Evolutionary conservation across 2,113 vertebrate species (phyloP), one percentile per base, ranked within the genome.

Genomic region (Micromys minutus): DNA sequence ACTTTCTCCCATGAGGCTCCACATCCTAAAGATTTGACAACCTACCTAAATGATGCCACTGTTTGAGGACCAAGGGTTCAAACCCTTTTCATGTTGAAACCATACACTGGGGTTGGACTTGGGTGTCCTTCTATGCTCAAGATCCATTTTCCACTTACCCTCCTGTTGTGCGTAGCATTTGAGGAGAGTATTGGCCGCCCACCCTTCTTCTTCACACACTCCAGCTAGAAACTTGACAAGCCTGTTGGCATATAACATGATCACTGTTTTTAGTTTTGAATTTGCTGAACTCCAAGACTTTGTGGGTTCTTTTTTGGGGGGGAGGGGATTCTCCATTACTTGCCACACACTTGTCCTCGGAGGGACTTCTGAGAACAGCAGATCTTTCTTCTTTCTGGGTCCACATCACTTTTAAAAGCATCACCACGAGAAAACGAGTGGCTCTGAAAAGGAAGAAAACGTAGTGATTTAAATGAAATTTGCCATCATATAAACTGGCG

Each of bases 271-370:
- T n/a, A 36, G 3, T 36, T 67, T 52, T 42, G 36, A 63, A 15
- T 15, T n/a, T n/a, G 10, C 2, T 29, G 13, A 52, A 0, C 10
- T 50, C 42, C 57, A 8, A 42, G 83, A 21, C 24, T 13, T 19
- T 16, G 1, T 26, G 0, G 79, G 8, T 6, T 13, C 57, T 83
- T 24, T 6, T n/a, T n/a, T n/a, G n/a, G n/a, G n/a, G n/a, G n/a
- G n/a, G n/a, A n/a, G n/a, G n/a, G 2, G 21, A 0, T 47, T 81
- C 10, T 59, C 29, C 9, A 17, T n/a, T 67, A 26, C 0, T 7
- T 13, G 24, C 31, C 15, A 2, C 0, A 3, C 15, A 13, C 42
- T 12, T 47, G 50, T 21, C 39, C 47, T 84, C 3, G 5, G 9
- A 29, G 22, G 39, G 0, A 29, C n/a, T 39, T 91, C 83, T 11